Conservation (phyloP, 2,888 invertebrate species). For the Auanema freiburgensis region DNA sequence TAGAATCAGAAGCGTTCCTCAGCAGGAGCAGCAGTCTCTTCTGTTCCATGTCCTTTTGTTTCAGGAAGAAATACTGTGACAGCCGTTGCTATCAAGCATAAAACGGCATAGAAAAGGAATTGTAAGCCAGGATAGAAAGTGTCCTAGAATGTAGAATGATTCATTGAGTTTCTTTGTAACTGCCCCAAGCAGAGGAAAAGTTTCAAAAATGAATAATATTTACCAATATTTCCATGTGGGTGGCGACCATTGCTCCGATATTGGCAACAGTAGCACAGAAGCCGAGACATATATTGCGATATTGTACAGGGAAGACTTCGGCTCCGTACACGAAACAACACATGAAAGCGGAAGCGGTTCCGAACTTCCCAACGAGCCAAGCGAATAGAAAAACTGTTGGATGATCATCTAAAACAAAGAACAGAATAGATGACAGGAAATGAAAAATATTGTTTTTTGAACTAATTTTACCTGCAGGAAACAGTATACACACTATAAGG, state of each 20-base stretch:
- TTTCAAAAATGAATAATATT: slow-evolving; percentile 4
- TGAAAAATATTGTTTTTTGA: not conserved
- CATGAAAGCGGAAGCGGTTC: slow-evolving; percentile 50
- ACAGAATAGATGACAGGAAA: not conserved
- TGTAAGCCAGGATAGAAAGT: slow-evolving; percentile 29
- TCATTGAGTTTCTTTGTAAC: too few species aligned
- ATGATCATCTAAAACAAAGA: slow-evolving; percentile 4
- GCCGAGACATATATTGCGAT: slow-evolving; percentile 44
- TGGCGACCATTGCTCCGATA: slow-evolving; percentile 40
- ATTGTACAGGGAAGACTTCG: slow-evolving; percentile 46
- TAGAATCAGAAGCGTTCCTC: too few species aligned
- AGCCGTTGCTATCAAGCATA: slow-evolving; percentile 27
- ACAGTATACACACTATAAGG: slow-evolving; percentile 25
- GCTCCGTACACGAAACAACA: slow-evolving; percentile 55
- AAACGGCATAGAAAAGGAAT: slow-evolving; percentile 28
- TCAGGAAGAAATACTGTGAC: slow-evolving; percentile 34
- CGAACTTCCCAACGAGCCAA: slow-evolving; percentile 57
- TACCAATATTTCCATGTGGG: slow-evolving; percentile 41
- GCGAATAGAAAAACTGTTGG: slow-evolving; percentile 13
- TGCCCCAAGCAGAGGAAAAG: too few species aligned
- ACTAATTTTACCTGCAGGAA: slow-evolving; percentile 22
- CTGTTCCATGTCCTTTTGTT: slow-evolving; percentile 22
- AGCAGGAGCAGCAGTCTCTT: too few species aligned
- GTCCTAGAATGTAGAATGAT: slow-evolving; percentile 18
- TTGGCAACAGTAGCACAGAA: slow-evolving; percentile 44